These are phyloP conservation scores for Pimephales promelas DNA, from an alignment of 2,113 vertebrate genomes.

Conservation along the genomic window DNA sequence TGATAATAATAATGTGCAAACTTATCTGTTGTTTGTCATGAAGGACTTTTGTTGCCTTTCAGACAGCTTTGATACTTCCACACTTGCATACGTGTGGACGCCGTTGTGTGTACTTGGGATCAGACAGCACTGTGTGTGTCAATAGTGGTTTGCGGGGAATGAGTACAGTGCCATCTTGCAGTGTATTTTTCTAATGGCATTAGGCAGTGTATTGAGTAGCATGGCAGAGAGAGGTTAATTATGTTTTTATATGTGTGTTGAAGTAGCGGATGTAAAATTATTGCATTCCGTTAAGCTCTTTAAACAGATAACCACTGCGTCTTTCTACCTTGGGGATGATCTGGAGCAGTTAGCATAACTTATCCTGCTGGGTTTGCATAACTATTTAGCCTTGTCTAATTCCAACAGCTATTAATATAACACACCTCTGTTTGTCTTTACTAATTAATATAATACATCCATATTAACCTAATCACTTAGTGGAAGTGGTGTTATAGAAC, in stretches of 20 bases:
- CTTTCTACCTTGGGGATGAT: slow-evolving; percentile 54
- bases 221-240: slow-evolving; percentile 40
- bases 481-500: slow-evolving; percentile 12
- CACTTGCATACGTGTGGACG: background rate
- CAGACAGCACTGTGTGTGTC: slow-evolving; percentile 21
- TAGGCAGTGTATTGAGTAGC: slow-evolving; percentile 16
- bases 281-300: slow-evolving; percentile 43
- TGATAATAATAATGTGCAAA: background rate
- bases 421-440: slow-evolving; percentile 59
- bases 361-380: slow-evolving; percentile 53
- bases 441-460: slow-evolving; percentile 70
- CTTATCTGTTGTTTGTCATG: slow-evolving; percentile 33
- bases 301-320: slow-evolving; percentile 30
- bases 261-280: slow-evolving; percentile 30
- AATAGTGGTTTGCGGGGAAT: slow-evolving; percentile 20
- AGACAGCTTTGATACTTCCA: slow-evolving; percentile 34
- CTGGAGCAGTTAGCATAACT: slow-evolving; percentile 32
- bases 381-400: slow-evolving; percentile 64
- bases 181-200: slow-evolving; percentile 28
- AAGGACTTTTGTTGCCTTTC: slow-evolving; percentile 58
- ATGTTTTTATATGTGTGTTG: slow-evolving; percentile 37
- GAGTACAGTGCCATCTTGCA: slow-evolving; percentile 9
- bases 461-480: slow-evolving; percentile 51
- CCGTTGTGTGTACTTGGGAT: slow-evolving; percentile 34
- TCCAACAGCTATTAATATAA: slow-evolving; percentile 63